Conservation (phyloP, 2,113 vertebrate genomes). For the Callaeas wilsoni region DNA sequence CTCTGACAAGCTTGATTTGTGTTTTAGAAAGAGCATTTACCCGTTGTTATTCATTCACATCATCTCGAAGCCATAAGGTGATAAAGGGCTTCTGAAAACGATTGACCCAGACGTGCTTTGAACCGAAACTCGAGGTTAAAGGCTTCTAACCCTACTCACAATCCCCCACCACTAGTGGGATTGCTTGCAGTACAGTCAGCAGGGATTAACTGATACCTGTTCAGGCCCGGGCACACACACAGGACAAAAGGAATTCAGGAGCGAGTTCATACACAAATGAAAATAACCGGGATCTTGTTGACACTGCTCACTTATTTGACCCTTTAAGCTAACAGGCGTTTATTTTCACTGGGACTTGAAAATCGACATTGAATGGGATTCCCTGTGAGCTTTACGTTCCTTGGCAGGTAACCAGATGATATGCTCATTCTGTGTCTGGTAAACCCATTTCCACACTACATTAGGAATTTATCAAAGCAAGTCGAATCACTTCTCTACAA, state of each 20-base stretch:
- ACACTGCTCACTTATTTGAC: conserved; percentile 6
- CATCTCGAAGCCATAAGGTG: background rate
- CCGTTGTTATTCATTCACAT: background rate
- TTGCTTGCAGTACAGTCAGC: background rate
- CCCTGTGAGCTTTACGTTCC: background rate
- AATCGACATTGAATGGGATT: conserved; percentile 20
- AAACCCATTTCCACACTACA: conserved; percentile 61
- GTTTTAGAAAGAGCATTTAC: background rate
- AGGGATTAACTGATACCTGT: background rate
- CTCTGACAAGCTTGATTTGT: background rate
- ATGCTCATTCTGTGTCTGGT: conserved; percentile 13
- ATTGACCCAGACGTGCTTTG: background rate
- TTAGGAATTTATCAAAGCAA: conserved; percentile 64
- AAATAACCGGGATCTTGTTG: background rate
- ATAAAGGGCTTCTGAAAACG: background rate
- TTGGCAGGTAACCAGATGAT: conserved; percentile 49
- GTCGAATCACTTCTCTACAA: background rate
- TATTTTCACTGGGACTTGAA: conserved; percentile 6
- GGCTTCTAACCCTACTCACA: background rate
- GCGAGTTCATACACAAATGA: background rate
- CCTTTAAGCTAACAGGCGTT: background rate
- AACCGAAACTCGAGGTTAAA: background rate
- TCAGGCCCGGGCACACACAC: rapidly evolving
- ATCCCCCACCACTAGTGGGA: background rate
- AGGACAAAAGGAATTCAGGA: background rate